Percentiles rank a stretch among this genome's conserved stretches.
Evolutionary conservation across 2,888 invertebrate species (phyloP).

Genomic region (Sinodicranocentrus sp.): DNA sequence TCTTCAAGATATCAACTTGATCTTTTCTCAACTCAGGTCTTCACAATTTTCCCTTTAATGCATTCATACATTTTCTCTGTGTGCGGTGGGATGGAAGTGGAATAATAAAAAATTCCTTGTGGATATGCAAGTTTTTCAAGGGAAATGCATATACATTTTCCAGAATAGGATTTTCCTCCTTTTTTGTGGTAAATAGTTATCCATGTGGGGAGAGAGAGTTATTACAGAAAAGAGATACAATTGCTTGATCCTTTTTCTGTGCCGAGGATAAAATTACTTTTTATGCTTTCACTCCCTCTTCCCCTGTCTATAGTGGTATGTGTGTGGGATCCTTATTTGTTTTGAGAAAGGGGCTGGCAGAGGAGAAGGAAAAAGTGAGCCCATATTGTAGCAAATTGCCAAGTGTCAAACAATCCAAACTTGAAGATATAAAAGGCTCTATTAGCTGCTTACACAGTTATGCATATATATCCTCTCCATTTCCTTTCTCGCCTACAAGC

Average conservation of each 20-base stretch:
- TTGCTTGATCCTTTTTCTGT: constrained; percentile 31
- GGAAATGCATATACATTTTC: not conserved
- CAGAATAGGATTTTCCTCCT: not conserved
- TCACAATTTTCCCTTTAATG: not conserved
- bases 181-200: not conserved
- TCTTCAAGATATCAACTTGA: constrained; percentile 25
- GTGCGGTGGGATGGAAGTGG: too few species aligned
- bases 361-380: constrained; percentile 26
- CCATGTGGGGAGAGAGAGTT: not conserved
- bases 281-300: constrained; percentile 7
- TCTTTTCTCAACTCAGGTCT: not conserved
- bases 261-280: constrained; percentile 45
- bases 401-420: constrained; percentile 45
- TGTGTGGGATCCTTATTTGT: constrained; percentile 23
- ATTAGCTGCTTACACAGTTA: not conserved
- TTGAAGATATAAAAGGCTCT: not conserved
- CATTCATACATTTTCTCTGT: too few species aligned
- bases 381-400: constrained; percentile 44
- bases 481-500: not conserved
- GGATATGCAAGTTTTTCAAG: too few species aligned
- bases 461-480: not conserved
- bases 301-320: not conserved
- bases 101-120: too few species aligned
- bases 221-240: too few species aligned
- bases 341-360: constrained; percentile 25